phyloP scores from a whole-genome alignment of 2,113 vertebrate species.

The Salvelinus fontinalis region DNA sequence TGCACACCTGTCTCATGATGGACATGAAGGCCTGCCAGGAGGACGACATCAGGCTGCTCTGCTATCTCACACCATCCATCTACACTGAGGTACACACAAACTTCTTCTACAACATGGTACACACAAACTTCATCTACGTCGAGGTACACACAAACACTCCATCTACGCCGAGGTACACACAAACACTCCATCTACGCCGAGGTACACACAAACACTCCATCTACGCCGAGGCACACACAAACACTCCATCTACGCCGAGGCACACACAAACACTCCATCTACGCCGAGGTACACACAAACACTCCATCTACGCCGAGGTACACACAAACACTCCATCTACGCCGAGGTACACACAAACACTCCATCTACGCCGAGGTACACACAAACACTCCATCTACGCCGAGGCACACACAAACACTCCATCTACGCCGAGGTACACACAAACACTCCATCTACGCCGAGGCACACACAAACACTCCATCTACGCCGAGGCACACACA shows the following conservation, averaged over 20 bases:
- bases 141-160: conserved; percentile 33
- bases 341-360: conserved; percentile 49
- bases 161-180: conserved; percentile 76
- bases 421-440: conserved; percentile 77
- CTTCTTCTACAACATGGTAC: conserved; percentile 76
- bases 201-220: conserved; percentile 69
- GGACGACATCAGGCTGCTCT: conserved; percentile 90
- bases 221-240: conserved; percentile 67
- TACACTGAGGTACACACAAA: conserved; percentile 67
- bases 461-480: conserved; percentile 52
- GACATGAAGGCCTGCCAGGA: conserved; percentile 99
- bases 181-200: conserved; percentile 78
- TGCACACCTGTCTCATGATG: conserved; percentile 98
- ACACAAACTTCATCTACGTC: conserved; percentile 77
- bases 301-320: conserved; percentile 79
- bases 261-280: conserved; percentile 72
- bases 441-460: conserved; percentile 77
- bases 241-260: conserved; percentile 79
- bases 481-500: conserved; percentile 73
- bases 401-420: conserved; percentile 49
- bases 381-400: conserved; percentile 81
- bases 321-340: conserved; percentile 75
- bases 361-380: conserved; percentile 79
- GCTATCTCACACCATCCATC: conserved; percentile 95
- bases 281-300: conserved; percentile 61